A percentile compares a stretch with the other conserved stretches of the same genome.
phyloP scores from a whole-genome alignment of 2,888 invertebrate genomes.

The Capitulum mitella region DNA sequence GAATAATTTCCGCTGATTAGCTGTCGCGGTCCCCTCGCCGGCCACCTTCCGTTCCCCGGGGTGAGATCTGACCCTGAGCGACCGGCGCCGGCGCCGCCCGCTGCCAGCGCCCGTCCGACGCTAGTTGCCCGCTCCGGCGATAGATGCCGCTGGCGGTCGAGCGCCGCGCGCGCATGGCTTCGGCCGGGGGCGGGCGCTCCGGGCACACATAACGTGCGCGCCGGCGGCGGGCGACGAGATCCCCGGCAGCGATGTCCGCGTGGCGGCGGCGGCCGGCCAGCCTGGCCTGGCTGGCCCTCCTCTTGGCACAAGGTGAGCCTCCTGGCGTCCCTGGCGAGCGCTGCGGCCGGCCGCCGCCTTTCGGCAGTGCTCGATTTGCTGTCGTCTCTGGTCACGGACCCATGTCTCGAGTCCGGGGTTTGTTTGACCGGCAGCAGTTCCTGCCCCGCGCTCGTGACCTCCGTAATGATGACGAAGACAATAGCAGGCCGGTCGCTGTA shows the following conservation, averaged over 20 bases:
- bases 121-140: not conserved
- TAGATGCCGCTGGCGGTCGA: not conserved
- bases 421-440: no score
- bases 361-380: no score
- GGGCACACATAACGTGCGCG: not conserved
- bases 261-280: not conserved
- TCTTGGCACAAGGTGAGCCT: not conserved
- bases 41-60: not conserved
- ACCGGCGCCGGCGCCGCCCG: not conserved
- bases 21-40: not conserved
- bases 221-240: not conserved
- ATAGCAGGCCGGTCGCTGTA: no score
- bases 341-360: no score
- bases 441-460: no score
- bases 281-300: not conserved
- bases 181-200: not conserved
- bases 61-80: not conserved
- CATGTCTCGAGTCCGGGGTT: no score
- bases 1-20: constrained; percentile 21
- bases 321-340: no score
- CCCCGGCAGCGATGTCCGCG: not conserved
- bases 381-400: no score
- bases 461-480: no score
- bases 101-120: not conserved
- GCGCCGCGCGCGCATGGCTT: not conserved